Base-by-base conservation (phyloP, 2,797 vertebrate genomes). In the Hephaestus fuliginosus region DNA sequence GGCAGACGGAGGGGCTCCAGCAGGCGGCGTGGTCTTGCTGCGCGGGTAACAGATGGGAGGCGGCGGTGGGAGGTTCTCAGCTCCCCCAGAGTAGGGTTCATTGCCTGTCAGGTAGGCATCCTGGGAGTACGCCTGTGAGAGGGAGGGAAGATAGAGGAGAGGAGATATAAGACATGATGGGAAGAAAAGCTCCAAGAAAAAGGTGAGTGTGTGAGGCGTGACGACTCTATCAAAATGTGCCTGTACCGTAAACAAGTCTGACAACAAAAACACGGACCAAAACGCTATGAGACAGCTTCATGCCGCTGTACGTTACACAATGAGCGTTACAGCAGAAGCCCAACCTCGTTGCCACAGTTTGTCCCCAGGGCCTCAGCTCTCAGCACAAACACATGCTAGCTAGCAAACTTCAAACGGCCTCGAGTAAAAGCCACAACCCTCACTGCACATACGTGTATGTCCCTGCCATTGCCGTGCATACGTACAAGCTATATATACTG, bases 41-140 rank as follows among this genome's bases (percentile, higher is more conserved):
- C 95, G 96, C 0, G 96, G 95, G 92, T 98, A 99, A 88, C 96
- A 98, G 81, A 97, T 76, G n/a, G 97, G 96, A 33, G 98, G 98
- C 0, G 98, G 98, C 8, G 97, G 96, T 0, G 98, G 98, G 87
- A 98, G 97, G 94, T 97, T 96, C 91, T 96, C 95, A 2, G 97
- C 97, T 88, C 96, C 97, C 55, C 98, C 98, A 0, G 94, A 93
- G 79, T 96, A 99, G 0, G 98, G 97, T 74, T 97, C 95, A 89
- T 98, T 99, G 88, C 98, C 98, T 85, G 95, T 99, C 95, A 99
- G 95, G 95, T 99, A 99, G 91, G 98, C 98, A 84, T 99, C 98
- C 90, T 99, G 98, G 55, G 97, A 99, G 87, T 98, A 99, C 0
- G 98, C 98, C 98, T 98, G 93, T 0, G 53, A 78, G 63, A 63